Base-by-base conservation (phyloP, 53 echinoderm and acorn worm genomes). In the Mesocentrotus franciscanus region DNA sequence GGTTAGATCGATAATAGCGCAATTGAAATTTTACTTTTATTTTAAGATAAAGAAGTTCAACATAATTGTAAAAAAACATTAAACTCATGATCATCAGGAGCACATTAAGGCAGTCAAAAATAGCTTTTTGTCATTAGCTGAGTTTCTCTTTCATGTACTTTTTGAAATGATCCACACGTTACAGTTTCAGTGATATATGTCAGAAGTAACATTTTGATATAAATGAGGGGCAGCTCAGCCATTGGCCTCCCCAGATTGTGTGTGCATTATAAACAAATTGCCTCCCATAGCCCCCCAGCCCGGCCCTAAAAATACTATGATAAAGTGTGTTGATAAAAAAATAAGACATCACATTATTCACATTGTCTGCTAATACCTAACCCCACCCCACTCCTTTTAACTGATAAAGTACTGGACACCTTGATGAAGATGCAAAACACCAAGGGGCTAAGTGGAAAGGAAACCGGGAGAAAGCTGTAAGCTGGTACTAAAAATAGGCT, bases 401-500 rank as follows among this genome's bases (percentile, higher is more conserved):
- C 18, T 35, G 18, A 39, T 14, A 76, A 16, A 79, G 35, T 79
- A 18, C 79, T 32, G 79, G 32, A 39, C 39, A 79, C 79, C 79
- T 79, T 39, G 79, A 18, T 79, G 35, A 36, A 79, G 36, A 79
- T 79, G 39, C 11, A 39, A 39, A 79, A 39, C 18, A 39, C 17
- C 32, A n/a, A 79, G 79, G 79, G 79, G 32, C 79, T 79, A 39
- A 79, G 79, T 36, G 79, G 79, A 39, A 39, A 79, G 79, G 79
- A 79, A 79, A 39, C 39, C 79, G 4, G 17, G 36, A 8, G 17
- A 36, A 79, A 79, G 79, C 79, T 79, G 79, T 85, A 85, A 85
- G 85, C 58, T 85, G 58, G 15, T 11, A 11, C 85, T 85, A 85
- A 57, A 85, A 85, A 85, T 85, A 85, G 85, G 58, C 85, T 85